A percentile compares a stretch with the other conserved stretches of the same genome.
Evolutionary conservation across 2,797 vertebrate species (phyloP).

Genomic region (Acestrorhynchus altus): DNA sequence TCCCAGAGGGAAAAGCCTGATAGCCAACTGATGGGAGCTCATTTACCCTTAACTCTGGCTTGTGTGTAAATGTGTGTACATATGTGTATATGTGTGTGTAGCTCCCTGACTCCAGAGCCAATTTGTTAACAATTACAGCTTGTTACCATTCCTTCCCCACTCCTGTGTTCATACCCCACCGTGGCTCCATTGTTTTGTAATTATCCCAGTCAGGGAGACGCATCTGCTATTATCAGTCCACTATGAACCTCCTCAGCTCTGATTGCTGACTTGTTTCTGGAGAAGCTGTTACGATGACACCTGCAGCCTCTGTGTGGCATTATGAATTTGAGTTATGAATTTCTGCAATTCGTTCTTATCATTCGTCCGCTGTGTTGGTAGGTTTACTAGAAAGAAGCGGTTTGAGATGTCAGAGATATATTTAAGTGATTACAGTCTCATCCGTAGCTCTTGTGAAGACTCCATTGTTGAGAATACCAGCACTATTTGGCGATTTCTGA

Average conservation of each 20-base stretch:
- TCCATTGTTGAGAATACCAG: conserved; percentile 18
- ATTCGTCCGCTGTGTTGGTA: not conserved
- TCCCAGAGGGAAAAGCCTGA: conserved; percentile 79
- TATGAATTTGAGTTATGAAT: conserved; percentile 43
- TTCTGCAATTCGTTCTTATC: not conserved
- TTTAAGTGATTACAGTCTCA: conserved; percentile 20
- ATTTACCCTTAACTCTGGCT: conserved; percentile 74
- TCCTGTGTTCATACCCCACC: conserved; percentile 60
- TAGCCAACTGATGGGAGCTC: conserved; percentile 84
- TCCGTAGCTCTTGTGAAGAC: not conserved
- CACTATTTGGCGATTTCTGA: conserved; percentile 24
- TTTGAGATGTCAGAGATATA: conserved; percentile 7
- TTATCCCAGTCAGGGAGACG: conserved; percentile 69
- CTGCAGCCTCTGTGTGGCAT: conserved; percentile 36
- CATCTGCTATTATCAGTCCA: conserved; percentile 57
- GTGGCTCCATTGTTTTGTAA: conserved; percentile 68
- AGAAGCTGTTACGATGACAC: conserved; percentile 52
- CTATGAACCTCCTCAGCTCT: conserved; percentile 61
- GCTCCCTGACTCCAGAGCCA: conserved; percentile 78
- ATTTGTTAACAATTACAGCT: conserved; percentile 92
- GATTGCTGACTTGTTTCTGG: conserved; percentile 61
- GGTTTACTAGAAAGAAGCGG: conserved; percentile 16
- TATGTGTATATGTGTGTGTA: conserved; percentile 26
- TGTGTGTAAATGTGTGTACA: conserved; percentile 64
- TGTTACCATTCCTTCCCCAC: conserved; percentile 83